These are phyloP conservation scores for Diarsia mendica DNA, from an alignment of 2,888 invertebrate species.

Conservation along the genomic window DNA sequence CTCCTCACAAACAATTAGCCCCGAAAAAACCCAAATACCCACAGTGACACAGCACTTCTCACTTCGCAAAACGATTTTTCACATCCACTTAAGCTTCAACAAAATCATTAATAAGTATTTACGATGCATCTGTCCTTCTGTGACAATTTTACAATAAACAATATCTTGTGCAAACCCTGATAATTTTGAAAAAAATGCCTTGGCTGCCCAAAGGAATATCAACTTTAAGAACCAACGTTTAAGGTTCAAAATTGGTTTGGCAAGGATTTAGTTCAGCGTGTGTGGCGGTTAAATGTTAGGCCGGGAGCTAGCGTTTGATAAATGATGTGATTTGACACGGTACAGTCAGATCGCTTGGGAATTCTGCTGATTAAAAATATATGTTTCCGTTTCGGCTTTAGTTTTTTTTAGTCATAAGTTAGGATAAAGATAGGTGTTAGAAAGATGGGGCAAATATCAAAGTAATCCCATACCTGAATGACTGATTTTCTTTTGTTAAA, in stretches of 20 bases:
- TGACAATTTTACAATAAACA: slow-evolving; percentile 76
- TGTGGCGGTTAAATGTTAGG: slow-evolving; percentile 70
- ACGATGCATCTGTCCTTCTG: slow-evolving; percentile 79
- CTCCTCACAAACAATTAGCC: slow-evolving; percentile 29
- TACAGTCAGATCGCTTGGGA: slow-evolving; percentile 73
- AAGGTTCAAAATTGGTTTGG: slow-evolving; percentile 32
- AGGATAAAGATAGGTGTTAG: background rate
- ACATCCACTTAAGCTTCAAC: slow-evolving; percentile 75
- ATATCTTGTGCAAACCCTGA: slow-evolving; percentile 68
- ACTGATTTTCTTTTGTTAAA: too few relatives aligned
- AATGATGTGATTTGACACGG: slow-evolving; percentile 77
- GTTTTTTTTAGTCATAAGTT: slow-evolving; percentile 1
- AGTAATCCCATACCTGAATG: too few relatives aligned
- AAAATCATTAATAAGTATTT: slow-evolving; percentile 83
- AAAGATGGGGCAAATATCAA: background rate
- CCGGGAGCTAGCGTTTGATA: slow-evolving; percentile 75
- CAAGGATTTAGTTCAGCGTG: slow-evolving; percentile 53
- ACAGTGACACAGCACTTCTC: slow-evolving; percentile 64
- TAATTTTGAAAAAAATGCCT: slow-evolving; percentile 37
- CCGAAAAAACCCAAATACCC: slow-evolving; percentile 45
- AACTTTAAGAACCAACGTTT: accelerated
- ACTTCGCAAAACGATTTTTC: slow-evolving; percentile 68
- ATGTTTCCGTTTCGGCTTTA: slow-evolving; percentile 65
- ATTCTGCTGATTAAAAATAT: slow-evolving; percentile 74
- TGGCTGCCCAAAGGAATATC: background rate